Evolutionary conservation across 2,113 vertebrate species (phyloP), one percentile per base, ranked within the genome.

Genomic region (Carassius carassius): DNA sequence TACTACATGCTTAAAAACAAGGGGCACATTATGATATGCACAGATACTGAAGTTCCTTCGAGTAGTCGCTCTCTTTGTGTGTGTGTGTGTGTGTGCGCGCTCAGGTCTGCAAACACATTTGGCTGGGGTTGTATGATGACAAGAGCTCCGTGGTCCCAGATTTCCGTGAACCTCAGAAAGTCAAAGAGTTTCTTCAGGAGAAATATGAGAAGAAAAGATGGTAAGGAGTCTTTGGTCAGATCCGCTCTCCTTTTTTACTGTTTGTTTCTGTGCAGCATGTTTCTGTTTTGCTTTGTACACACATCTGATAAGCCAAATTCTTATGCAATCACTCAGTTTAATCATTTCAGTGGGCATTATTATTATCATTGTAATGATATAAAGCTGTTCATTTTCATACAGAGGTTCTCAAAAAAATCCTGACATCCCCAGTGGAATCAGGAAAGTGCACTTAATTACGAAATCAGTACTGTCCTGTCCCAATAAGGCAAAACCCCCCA

Each of bases 171-270:
- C 97, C 98, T 86, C 97, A 98, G 92, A 99, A 99, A 97, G 97
- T 99, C 89, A 99, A 99, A 93, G 98, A 99, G 91, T 99, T 99
- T 92, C 96, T 99, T 88, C 98, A 99, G 92, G 98, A 99, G 94
- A 99, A 99, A 94, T 99, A 99, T 29, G 98, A 99, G 92, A 99
- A 99, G 95, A 99, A 99, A 94, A 95, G 98, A 97, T 99, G 98
- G 98, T 99, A 93, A 96, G 94, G 92, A 58, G 23, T 37, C 75
- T 56, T 12, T 32, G 65, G 17, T 41, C 29, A 29, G 58, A n/a
- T 56, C 14, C 7, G 19, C 19, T 2, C 51, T 12, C n/a, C 32
- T 47, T 23, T 69, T 13, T 19, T 82, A 41, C 47, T 76, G 3
- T 2, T 10, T 25, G 4, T 13, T 63, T 21, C 17, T 4, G n/a